These are phyloP conservation scores for Acanthosepion lycidas DNA, from an alignment of 2,888 invertebrate genomes.

Conservation along the genomic window DNA sequence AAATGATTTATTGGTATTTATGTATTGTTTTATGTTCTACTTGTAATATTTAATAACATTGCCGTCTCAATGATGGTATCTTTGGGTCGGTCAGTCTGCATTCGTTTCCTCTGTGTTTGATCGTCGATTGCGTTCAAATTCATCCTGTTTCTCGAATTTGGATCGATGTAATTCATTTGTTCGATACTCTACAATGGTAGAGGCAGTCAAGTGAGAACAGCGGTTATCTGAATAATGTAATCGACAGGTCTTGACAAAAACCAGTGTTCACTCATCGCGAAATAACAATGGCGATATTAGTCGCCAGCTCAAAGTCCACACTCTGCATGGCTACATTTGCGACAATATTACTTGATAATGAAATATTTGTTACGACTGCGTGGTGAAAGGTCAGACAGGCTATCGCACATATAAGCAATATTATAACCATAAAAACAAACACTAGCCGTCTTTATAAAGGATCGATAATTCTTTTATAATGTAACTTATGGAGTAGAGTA, in stretches of 20 bases:
- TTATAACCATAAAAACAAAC: background rate
- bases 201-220: background rate
- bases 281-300: slow-evolving; percentile 6
- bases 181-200: background rate
- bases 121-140: background rate
- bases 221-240: background rate
- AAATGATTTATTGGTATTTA: too few species aligned
- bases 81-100: background rate
- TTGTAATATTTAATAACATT: background rate
- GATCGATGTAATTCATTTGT: slow-evolving; percentile 17
- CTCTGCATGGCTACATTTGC: background rate
- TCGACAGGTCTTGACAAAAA: background rate
- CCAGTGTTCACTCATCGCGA: background rate
- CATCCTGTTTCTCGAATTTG: background rate
- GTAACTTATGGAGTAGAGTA: too few species aligned
- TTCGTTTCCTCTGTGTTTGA: background rate
- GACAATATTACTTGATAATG: background rate
- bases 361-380: background rate
- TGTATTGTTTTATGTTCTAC: too few species aligned
- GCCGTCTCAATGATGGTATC: background rate
- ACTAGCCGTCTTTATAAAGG: background rate
- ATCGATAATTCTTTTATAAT: too few species aligned
- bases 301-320: background rate
- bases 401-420: background rate
- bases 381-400: background rate